Percentiles rank a stretch among this genome's conserved stretches.
Conservation (phyloP, 2,888 invertebrate genomes). For the Chirona hameri region DNA sequence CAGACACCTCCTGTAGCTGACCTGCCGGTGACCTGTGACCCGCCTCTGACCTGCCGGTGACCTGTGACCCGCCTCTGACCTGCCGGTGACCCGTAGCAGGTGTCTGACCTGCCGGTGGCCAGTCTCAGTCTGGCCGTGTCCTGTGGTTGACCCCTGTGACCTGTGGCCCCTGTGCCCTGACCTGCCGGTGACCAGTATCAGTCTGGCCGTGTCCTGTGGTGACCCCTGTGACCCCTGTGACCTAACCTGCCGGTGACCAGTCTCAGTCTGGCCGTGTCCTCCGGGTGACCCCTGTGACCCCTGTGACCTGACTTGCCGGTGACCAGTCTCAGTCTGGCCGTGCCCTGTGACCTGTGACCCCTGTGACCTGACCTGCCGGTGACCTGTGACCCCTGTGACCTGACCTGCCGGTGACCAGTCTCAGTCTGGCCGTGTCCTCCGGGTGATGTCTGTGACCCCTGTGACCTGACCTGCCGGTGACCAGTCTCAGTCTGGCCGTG, state of each 20-base stretch:
- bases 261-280: background rate
- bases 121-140: background rate
- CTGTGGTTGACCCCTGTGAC: no score
- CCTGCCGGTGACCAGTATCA: background rate
- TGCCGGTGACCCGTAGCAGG: no score
- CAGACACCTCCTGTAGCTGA: no score
- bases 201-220: background rate
- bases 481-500: background rate
- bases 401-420: background rate
- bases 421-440: no score
- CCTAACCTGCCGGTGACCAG: background rate
- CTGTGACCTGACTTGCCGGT: background rate
- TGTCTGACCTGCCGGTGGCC: background rate
- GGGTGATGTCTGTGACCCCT: slow-evolving; percentile 5
- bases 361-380: background rate
- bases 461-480: background rate
- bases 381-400: background rate
- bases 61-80: no score
- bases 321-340: no score
- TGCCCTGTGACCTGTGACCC: background rate
- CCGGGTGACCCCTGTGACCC: no score
- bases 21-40: no score
- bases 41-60: no score
- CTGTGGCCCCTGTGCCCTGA: no score
- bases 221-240: no score